Evolutionary conservation across 2,113 vertebrate genomes (phyloP).

Genomic region (Alces alces): DNA sequence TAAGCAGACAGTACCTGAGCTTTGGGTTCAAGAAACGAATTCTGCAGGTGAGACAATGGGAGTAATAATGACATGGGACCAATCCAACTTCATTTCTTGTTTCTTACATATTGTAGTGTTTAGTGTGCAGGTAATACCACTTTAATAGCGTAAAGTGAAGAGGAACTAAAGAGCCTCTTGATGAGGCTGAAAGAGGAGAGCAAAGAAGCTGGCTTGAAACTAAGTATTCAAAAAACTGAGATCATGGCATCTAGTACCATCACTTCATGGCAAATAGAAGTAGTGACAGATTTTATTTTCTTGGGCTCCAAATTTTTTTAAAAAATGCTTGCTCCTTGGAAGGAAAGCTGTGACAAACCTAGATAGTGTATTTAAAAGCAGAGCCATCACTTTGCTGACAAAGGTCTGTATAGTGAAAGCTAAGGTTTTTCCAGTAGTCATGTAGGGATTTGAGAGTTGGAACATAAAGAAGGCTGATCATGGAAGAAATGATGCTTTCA

Average conservation of each 20-base stretch:
- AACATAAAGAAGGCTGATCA: background rate
- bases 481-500: fast-evolving
- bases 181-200: background rate
- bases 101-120: background rate
- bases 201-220: background rate
- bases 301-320: background rate
- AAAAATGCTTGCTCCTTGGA: background rate
- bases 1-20: background rate
- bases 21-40: background rate
- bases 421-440: background rate
- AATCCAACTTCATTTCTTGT: background rate
- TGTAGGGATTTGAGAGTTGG: background rate
- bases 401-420: background rate
- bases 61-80: background rate
- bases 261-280: background rate
- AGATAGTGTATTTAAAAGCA: background rate
- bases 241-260: background rate
- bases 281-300: background rate
- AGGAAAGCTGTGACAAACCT: background rate
- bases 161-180: background rate
- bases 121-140: background rate
- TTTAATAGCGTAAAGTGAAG: background rate
- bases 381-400: background rate
- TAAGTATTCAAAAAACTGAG: background rate
- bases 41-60: background rate